phyloP scores from a whole-genome alignment of 2,888 invertebrate species.

The Pherbina coryleti region DNA sequence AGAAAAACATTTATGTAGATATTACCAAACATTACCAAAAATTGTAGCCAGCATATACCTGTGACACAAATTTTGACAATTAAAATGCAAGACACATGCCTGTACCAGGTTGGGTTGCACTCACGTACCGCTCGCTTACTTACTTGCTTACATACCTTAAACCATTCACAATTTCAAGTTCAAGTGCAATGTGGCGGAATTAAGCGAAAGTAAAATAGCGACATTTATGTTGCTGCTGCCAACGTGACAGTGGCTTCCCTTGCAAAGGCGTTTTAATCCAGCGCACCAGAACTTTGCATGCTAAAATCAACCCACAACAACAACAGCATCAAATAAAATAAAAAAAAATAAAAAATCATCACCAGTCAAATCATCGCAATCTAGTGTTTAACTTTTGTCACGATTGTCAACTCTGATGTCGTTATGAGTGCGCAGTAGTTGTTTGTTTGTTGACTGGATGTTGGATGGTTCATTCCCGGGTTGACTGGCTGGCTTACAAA shows the following conservation, averaged over 20 bases:
- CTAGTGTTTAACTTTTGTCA: neutral
- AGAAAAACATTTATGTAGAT: too few relatives aligned
- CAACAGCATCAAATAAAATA: too few relatives aligned
- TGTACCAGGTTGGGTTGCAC: neutral
- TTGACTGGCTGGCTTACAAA: too few relatives aligned
- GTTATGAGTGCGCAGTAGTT: neutral
- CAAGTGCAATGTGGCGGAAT: neutral
- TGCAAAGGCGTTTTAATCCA: neutral
- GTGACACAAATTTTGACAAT: neutral
- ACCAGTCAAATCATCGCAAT: neutral
- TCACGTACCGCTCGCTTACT: neutral
- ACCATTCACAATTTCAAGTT: neutral
- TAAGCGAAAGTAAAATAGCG: neutral
- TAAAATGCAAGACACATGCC: slow-evolving; percentile 2
- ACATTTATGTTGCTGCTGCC: neutral
- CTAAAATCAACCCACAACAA: too few relatives aligned
- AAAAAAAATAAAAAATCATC: too few relatives aligned
- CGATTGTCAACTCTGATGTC: slow-evolving; percentile 1
- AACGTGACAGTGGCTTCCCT: neutral
- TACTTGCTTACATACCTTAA: neutral
- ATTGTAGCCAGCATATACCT: too few relatives aligned
- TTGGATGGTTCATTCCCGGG: too few relatives aligned
- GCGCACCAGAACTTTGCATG: neutral
- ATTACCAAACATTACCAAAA: too few relatives aligned
- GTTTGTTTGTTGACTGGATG: neutral